A percentile compares a stretch with the other conserved stretches of the same genome.
These are phyloP conservation scores for Paedocypris sp. DNA, from an alignment of 2,113 vertebrate genomes.

Conservation along the genomic window DNA sequence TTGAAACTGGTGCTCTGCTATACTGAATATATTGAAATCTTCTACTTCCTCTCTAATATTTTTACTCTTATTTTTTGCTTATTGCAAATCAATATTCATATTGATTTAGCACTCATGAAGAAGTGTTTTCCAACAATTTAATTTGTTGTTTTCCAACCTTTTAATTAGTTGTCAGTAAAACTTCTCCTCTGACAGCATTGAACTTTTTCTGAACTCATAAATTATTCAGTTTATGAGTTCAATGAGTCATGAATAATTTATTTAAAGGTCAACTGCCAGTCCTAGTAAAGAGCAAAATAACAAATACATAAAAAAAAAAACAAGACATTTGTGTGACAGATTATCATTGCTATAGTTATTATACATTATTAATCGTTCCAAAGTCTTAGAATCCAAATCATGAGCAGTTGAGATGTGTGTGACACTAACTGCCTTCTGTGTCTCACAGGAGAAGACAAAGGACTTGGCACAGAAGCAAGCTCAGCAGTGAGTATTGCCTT, in stretches of 20 bases:
- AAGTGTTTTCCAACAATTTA: too few relatives aligned
- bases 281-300: background rate
- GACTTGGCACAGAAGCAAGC: slow-evolving; percentile 93
- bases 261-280: slow-evolving; percentile 24
- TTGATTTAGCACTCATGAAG: too few relatives aligned
- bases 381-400: slow-evolving; percentile 35
- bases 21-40: too few relatives aligned
- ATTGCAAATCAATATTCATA: too few relatives aligned
- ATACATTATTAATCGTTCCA: background rate
- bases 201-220: slow-evolving; percentile 25
- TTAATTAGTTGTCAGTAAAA: background rate
- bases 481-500: slow-evolving; percentile 79
- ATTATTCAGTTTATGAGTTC: too few relatives aligned
- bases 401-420: slow-evolving; percentile 53
- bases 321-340: too few relatives aligned
- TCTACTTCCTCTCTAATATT: too few relatives aligned
- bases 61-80: too few relatives aligned
- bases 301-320: background rate
- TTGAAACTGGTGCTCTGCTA: too few relatives aligned
- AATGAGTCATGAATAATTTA: too few relatives aligned
- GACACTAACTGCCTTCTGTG: slow-evolving; percentile 48
- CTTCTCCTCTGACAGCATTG: slow-evolving; percentile 14
- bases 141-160: too few relatives aligned
- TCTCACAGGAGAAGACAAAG: slow-evolving; percentile 82
- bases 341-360: too few relatives aligned